phyloP scores from a whole-genome alignment of 2,797 vertebrate species.

The Melanotaenia maccullochi region DNA sequence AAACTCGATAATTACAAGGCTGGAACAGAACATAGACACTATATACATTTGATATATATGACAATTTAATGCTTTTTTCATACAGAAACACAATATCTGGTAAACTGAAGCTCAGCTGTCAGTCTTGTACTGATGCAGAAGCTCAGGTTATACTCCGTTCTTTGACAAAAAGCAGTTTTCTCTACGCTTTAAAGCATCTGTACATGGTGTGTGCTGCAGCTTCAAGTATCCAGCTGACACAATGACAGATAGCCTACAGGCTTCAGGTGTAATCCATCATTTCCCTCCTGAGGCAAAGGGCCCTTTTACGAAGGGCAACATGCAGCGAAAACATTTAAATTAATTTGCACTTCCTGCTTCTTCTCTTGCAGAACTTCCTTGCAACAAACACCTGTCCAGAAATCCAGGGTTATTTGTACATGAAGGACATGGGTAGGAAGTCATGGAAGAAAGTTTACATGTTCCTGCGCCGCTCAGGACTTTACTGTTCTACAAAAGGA shows the following conservation, averaged over 20 bases:
- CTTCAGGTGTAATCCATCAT: constrained; percentile 36
- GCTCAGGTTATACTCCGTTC: constrained; percentile 11
- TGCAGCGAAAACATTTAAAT: constrained; percentile 9
- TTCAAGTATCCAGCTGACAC: constrained; percentile 17
- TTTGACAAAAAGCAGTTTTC: constrained; percentile 19
- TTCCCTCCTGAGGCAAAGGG: constrained; percentile 17
- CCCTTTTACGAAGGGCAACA: constrained; percentile 8
- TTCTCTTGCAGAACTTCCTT: constrained; percentile 89
- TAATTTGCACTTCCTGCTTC: constrained; percentile 2
- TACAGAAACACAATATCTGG: neutral
- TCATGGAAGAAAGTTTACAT: constrained; percentile 97
- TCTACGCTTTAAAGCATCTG: constrained; percentile 15
- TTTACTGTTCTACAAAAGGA: constrained; percentile 98
- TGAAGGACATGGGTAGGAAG: constrained; percentile 95
- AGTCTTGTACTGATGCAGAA: neutral
- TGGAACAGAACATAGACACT: neutral
- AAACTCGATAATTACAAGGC: neutral
- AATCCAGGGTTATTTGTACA: constrained; percentile 95
- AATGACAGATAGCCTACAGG: constrained; percentile 20
- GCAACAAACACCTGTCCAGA: constrained; percentile 94
- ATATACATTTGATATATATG: neutral
- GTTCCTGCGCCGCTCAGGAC: constrained; percentile 94
- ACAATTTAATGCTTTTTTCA: neutral
- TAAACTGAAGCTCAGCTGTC: constrained; percentile 10
- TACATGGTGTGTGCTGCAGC: constrained; percentile 32